These are phyloP conservation scores for Scaeva pyrastri DNA, from an alignment of 2,888 invertebrate species.

Conservation along the genomic window DNA sequence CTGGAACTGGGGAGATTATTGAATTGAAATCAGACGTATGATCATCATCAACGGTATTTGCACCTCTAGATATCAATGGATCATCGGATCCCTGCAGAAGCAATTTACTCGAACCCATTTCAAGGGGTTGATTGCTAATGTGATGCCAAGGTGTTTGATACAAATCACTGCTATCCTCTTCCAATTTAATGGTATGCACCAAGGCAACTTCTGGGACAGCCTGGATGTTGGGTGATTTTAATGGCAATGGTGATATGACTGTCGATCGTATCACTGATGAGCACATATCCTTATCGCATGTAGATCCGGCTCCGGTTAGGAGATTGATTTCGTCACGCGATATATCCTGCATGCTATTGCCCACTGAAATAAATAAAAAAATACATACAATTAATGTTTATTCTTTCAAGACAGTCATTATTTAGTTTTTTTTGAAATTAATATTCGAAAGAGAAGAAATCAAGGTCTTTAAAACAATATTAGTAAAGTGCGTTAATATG, in stretches of 20 bases:
- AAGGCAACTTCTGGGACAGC: conserved; percentile 53
- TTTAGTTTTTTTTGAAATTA: no score
- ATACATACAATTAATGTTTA: no score
- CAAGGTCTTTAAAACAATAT: no score
- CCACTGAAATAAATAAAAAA: conserved; percentile 76
- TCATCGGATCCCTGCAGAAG: conserved; percentile 83
- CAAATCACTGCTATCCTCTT: conserved; percentile 56
- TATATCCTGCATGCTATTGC: conserved; percentile 83
- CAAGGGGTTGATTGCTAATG: conserved; percentile 60
- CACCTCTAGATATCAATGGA: conserved; percentile 83
- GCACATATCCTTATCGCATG: conserved; percentile 78
- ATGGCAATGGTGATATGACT: conserved; percentile 70
- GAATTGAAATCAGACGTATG: conserved; percentile 80
- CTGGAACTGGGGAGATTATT: conserved; percentile 76
- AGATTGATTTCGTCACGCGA: conserved; percentile 80
- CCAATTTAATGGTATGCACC: conserved; percentile 58
- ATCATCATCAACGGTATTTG: conserved; percentile 80
- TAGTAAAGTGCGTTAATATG: no score
- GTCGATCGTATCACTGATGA: conserved; percentile 77
- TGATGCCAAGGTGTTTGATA: conserved; percentile 69
- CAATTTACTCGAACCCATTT: conserved; percentile 78
- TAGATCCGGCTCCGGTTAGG: conserved; percentile 78
- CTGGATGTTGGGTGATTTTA: conserved; percentile 57
- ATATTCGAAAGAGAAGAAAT: no score
- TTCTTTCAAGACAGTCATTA: no score